A percentile compares a stretch with the other conserved stretches of the same genome.
Conservation (phyloP, 2,888 invertebrate species). For the Cataglyphis altisquamis region DNA sequence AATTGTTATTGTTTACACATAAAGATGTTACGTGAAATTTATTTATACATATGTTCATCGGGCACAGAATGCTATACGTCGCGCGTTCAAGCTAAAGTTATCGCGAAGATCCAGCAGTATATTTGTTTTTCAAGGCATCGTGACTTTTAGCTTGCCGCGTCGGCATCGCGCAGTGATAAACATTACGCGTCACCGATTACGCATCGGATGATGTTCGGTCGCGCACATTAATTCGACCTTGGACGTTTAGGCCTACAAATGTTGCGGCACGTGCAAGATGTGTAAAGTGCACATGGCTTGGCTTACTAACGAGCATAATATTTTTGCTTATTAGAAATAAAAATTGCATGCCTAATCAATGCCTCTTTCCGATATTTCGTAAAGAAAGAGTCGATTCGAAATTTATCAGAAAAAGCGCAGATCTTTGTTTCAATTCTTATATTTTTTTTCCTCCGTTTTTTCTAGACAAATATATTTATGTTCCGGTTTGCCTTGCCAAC, state of each 20-base stretch:
- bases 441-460: not conserved
- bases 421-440: not conserved
- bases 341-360: not conserved
- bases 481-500: not conserved
- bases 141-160: constrained; percentile 46
- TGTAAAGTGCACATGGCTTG: not conserved
- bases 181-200: constrained; percentile 54
- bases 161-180: constrained; percentile 58
- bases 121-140: constrained; percentile 54
- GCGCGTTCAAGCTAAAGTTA: constrained; percentile 57
- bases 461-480: not conserved
- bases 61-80: constrained; percentile 1
- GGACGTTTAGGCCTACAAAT: constrained; percentile 16
- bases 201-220: constrained; percentile 28
- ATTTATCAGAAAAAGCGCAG: not conserved
- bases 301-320: not conserved
- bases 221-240: constrained; percentile 47
- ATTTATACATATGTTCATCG: constrained; percentile 5
- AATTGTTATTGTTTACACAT: constrained; percentile 29
- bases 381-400: not conserved
- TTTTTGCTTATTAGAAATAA: not conserved
- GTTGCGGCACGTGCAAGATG: not conserved
- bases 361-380: not conserved
- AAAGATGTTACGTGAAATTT: constrained; percentile 1
- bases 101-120: constrained; percentile 53